phyloP scores from a whole-genome alignment of 1,140 invertebrate species.

The Zaprionus taronus region DNA sequence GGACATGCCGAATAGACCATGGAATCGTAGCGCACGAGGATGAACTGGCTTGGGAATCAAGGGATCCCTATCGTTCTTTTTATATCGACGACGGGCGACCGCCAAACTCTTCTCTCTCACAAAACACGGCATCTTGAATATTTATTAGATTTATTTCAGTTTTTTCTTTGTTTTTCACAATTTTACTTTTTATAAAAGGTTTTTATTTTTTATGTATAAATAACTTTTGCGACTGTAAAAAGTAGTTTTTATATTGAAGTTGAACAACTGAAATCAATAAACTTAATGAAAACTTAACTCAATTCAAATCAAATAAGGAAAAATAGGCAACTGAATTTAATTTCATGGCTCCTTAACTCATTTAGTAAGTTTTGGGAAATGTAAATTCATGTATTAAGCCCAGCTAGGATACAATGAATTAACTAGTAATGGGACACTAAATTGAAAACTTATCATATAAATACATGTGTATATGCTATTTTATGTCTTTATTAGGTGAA shows the following conservation, averaged over 20 bases:
- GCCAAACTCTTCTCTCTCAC: conserved; percentile 50
- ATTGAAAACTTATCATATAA: too few relatives aligned
- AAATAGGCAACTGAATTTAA: background rate
- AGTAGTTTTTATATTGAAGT: background rate
- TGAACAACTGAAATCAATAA: background rate
- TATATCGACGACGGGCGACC: conserved; percentile 25
- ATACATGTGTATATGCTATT: too few relatives aligned
- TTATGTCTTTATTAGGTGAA: background rate
- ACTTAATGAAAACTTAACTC: background rate
- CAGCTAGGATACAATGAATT: too few relatives aligned
- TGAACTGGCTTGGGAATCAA: conserved; percentile 74
- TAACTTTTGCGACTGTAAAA: background rate
- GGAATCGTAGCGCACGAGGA: conserved; percentile 64
- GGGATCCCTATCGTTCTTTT: conserved; percentile 48
- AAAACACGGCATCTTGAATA: conserved; percentile 57
- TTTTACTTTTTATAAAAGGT: background rate
- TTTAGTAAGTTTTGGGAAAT: background rate
- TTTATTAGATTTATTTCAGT: background rate
- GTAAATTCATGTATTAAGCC: too few relatives aligned
- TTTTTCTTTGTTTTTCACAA: background rate
- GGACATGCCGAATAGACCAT: conserved; percentile 75
- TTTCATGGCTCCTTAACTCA: background rate
- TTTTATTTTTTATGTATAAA: too few relatives aligned
- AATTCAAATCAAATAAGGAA: background rate
- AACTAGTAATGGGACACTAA: too few relatives aligned